A percentile compares a stretch with the other conserved stretches of the same genome.
These are phyloP conservation scores for Cheiracanthium punctorium DNA, from an alignment of 2,888 invertebrate species.

Conservation along the genomic window DNA sequence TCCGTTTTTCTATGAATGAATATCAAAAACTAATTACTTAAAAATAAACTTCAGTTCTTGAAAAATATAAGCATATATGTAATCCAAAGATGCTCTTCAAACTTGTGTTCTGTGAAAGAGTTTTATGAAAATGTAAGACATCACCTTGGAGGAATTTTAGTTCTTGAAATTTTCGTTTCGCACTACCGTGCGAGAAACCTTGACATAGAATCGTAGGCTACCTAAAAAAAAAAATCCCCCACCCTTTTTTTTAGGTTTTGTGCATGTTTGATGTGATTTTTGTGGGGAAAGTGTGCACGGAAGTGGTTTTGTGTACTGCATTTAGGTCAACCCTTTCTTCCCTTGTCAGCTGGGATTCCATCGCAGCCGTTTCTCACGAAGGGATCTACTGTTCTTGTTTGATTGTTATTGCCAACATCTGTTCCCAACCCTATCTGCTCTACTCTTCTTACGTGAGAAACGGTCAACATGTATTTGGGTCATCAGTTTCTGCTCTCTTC, in stretches of 20 bases:
- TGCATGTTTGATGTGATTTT: conserved; percentile 15
- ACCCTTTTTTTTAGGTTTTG: background rate
- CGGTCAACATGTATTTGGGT: conserved; percentile 61
- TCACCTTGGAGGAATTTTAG: background rate
- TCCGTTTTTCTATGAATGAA: too few relatives aligned
- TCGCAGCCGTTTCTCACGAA: conserved; percentile 13
- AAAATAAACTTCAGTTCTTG: too few relatives aligned
- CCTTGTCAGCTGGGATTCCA: conserved; percentile 53
- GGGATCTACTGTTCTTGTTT: conserved; percentile 31
- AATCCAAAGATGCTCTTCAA: too few relatives aligned
- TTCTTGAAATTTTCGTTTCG: background rate
- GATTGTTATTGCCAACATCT: conserved; percentile 42
- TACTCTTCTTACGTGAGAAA: conserved; percentile 51
- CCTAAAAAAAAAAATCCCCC: background rate
- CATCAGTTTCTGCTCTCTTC: conserved; percentile 34
- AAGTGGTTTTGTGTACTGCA: conserved; percentile 41
- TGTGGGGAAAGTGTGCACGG: conserved; percentile 35
- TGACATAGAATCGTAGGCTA: conserved; percentile 57
- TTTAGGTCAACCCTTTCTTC: conserved; percentile 65
- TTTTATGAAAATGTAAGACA: too few relatives aligned
- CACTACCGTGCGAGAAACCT: conserved; percentile 42
- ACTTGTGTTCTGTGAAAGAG: too few relatives aligned
- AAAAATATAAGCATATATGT: too few relatives aligned
- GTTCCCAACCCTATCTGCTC: conserved; percentile 29
- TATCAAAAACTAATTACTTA: too few relatives aligned